phyloP scores from a whole-genome alignment of 2,113 vertebrate genomes.

The Climacteris rufus region DNA sequence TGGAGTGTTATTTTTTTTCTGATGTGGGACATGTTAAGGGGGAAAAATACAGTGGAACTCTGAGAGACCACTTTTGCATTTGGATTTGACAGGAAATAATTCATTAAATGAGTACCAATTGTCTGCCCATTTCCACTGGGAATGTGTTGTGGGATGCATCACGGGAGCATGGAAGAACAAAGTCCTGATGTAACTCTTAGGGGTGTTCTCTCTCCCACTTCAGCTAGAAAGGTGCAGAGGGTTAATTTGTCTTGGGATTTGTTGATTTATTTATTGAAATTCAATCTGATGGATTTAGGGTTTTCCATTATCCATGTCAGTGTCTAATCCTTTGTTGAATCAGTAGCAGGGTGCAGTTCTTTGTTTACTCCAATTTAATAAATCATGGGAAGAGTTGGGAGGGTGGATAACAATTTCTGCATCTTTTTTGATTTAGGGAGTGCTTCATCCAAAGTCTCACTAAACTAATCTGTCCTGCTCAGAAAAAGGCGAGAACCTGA shows the following conservation, averaged over 20 bases:
- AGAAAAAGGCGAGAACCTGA: not conserved
- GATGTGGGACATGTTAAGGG: fast-evolving
- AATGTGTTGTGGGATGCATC: fast-evolving
- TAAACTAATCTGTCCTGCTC: not conserved
- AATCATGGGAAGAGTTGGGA: not conserved
- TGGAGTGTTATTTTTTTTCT: not conserved
- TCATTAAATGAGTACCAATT: not conserved
- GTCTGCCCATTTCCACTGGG: not conserved
- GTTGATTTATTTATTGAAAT: not conserved
- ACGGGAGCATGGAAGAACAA: fast-evolving
- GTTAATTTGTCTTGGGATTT: not conserved
- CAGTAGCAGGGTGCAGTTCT: not conserved
- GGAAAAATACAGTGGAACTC: not conserved
- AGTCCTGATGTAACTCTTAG: not conserved
- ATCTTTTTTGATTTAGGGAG: not conserved
- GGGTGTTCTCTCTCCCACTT: not conserved
- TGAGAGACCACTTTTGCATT: not conserved
- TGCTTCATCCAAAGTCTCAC: not conserved
- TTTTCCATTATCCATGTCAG: not conserved
- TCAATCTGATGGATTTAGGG: not conserved
- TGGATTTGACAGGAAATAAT: not conserved
- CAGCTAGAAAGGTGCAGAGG: not conserved
- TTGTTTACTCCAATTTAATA: not conserved
- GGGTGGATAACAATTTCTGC: not conserved
- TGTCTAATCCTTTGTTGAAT: not conserved